Percentiles rank a stretch among this genome's conserved stretches.
These are phyloP conservation scores for Anastatus disparis DNA, from an alignment of 1,140 invertebrate genomes.

Conservation along the genomic window DNA sequence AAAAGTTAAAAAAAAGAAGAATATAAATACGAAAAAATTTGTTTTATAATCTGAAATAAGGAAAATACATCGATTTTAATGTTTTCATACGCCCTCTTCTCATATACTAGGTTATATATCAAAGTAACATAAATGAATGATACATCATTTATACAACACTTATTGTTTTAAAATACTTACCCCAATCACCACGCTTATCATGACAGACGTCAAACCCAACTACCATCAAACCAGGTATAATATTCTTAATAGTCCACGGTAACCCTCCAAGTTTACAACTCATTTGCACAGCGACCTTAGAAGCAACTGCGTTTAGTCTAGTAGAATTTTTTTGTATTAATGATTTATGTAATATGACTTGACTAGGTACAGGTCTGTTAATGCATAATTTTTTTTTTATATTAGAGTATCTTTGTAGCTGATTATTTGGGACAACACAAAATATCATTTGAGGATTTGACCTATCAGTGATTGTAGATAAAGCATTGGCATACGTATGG, in stretches of 20 bases:
- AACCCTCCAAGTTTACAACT: slow-evolving; percentile 90
- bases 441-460: slow-evolving; percentile 72
- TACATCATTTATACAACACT: no score
- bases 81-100: no score
- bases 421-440: slow-evolving; percentile 75
- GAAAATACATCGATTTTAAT: no score
- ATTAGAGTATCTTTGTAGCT: slow-evolving; percentile 79
- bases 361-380: slow-evolving; percentile 78
- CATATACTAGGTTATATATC: no score
- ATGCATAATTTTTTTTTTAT: slow-evolving; percentile 88
- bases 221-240: slow-evolving; percentile 79
- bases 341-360: slow-evolving; percentile 75
- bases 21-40: no score
- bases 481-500: slow-evolving; percentile 53
- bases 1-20: no score
- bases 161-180: slow-evolving; percentile 45
- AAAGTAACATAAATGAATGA: no score
- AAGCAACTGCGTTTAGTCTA: slow-evolving; percentile 80
- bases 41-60: no score
- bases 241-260: slow-evolving; percentile 82
- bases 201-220: slow-evolving; percentile 90
- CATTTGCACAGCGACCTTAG: slow-evolving; percentile 88
- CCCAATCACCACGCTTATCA: slow-evolving; percentile 71
- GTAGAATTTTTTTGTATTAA: slow-evolving; percentile 63
- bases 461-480: slow-evolving; percentile 70